These are phyloP conservation scores for Apis laboriosa DNA, from an alignment of 1,140 invertebrate species.

Conservation along the genomic window DNA sequence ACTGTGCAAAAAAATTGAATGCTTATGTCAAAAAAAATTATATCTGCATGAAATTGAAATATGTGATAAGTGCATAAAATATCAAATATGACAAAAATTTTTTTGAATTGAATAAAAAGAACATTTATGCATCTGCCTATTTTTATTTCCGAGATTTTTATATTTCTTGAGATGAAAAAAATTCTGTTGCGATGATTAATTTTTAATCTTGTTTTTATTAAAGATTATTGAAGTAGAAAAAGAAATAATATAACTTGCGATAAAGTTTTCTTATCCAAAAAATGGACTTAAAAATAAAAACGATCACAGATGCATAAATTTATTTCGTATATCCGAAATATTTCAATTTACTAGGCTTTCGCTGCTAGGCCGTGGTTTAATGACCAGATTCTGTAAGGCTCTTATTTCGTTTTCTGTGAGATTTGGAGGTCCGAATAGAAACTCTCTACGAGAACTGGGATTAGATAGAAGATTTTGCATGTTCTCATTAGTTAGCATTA, in stretches of 20 bases:
- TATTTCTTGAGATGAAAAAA: too few relatives aligned
- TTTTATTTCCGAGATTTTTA: not conserved
- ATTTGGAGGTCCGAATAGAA: conserved; percentile 83
- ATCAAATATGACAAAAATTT: not conserved
- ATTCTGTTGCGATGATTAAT: not conserved
- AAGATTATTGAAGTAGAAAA: not conserved
- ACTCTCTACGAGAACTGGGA: conserved; percentile 70
- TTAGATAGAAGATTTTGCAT: conserved; percentile 72
- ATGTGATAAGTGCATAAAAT: conserved; percentile 13
- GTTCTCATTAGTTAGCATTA: conserved; percentile 78
- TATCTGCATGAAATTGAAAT: conserved; percentile 33
- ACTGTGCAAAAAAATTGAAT: conserved; percentile 42
- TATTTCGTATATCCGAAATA: not conserved
- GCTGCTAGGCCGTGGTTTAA: conserved; percentile 63
- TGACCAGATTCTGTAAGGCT: conserved; percentile 77
- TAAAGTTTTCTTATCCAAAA: not conserved
- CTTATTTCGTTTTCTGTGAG: conserved; percentile 79
- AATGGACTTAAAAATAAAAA: not conserved
- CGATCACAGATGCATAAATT: not conserved
- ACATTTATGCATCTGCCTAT: not conserved
- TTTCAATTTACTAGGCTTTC: conserved; percentile 63
- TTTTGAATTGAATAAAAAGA: conserved; percentile 21
- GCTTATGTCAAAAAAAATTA: conserved; percentile 4
- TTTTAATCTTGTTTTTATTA: not conserved
- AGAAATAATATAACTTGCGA: not conserved